Conservation (phyloP, 2,797 vertebrate genomes). For the Cetoscarus ocellatus region DNA sequence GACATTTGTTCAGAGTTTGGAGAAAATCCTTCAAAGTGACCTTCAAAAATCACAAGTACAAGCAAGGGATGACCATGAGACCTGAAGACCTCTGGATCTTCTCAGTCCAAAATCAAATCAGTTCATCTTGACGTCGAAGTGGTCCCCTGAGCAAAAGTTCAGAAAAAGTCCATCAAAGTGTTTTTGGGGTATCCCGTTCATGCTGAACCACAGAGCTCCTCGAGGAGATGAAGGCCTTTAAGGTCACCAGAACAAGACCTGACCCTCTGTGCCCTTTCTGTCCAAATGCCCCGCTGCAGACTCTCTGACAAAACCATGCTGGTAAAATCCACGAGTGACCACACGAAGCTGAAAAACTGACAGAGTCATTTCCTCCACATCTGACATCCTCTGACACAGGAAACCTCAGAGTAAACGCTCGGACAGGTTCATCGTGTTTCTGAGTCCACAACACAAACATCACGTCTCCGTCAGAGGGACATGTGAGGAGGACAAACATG, state of each 20-base stretch:
- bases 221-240: neutral
- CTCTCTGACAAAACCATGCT: conserved; percentile 40
- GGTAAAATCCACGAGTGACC: conserved; percentile 54
- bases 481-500: too few species aligned
- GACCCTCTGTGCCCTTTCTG: conserved; percentile 10
- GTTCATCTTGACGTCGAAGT: too few species aligned
- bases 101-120: too few species aligned
- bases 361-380: conserved; percentile 69
- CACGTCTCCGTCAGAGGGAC: too few species aligned
- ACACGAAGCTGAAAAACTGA: conserved; percentile 66
- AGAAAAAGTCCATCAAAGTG: too few species aligned
- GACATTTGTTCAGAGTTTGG: too few species aligned
- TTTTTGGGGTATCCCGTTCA: too few species aligned
- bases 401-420: conserved; percentile 57
- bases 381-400: conserved; percentile 57
- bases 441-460: conserved; percentile 45
- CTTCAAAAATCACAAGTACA: too few species aligned
- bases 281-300: conserved; percentile 15
- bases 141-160: too few species aligned
- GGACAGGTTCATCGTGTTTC: conserved; percentile 16
- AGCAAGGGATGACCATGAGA: neutral
- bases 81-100: too few species aligned
- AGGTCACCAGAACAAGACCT: neutral
- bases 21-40: too few species aligned
- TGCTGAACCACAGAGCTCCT: too few species aligned